Evolutionary conservation across 2,888 invertebrate species (phyloP).

Genomic region (Amphipyra tragopoginis): DNA sequence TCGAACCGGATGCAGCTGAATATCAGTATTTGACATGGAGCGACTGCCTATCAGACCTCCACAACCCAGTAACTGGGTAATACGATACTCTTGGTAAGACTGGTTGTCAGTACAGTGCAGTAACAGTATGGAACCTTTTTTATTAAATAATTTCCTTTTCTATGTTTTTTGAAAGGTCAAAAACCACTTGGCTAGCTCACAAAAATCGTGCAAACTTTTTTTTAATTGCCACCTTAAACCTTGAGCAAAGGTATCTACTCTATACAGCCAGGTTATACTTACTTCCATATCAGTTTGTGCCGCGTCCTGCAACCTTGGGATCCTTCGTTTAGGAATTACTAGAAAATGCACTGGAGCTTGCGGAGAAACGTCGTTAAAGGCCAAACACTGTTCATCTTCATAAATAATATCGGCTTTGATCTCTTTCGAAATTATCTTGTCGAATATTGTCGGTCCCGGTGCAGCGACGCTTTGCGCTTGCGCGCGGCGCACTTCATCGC

Average conservation of each 20-base stretch:
- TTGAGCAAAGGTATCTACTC: constrained; percentile 3
- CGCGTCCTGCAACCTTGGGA: constrained; percentile 91
- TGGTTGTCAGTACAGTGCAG: no score
- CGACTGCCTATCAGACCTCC: no score
- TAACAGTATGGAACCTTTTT: no score
- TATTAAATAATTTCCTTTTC: no score
- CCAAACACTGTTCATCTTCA: constrained; percentile 95
- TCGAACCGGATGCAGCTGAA: no score
- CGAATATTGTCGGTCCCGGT: constrained; percentile 92
- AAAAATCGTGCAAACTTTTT: not conserved
- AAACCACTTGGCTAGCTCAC: not conserved
- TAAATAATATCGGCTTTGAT: constrained; percentile 95
- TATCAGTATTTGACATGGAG: no score
- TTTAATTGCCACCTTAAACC: constrained; percentile 27
- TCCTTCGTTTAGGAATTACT: constrained; percentile 94
- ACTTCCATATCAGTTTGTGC: constrained; percentile 91
- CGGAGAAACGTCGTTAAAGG: constrained; percentile 94
- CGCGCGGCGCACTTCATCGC: constrained; percentile 83
- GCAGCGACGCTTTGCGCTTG: constrained; percentile 76
- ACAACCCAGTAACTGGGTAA: no score
- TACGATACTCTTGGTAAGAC: no score
- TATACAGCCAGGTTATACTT: constrained; percentile 46
- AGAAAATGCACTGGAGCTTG: constrained; percentile 96
- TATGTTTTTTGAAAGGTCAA: no score
- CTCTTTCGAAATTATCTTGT: constrained; percentile 93